Evolutionary conservation across 2,888 invertebrate genomes (phyloP).

Genomic region (Tetranychus piercei): DNA sequence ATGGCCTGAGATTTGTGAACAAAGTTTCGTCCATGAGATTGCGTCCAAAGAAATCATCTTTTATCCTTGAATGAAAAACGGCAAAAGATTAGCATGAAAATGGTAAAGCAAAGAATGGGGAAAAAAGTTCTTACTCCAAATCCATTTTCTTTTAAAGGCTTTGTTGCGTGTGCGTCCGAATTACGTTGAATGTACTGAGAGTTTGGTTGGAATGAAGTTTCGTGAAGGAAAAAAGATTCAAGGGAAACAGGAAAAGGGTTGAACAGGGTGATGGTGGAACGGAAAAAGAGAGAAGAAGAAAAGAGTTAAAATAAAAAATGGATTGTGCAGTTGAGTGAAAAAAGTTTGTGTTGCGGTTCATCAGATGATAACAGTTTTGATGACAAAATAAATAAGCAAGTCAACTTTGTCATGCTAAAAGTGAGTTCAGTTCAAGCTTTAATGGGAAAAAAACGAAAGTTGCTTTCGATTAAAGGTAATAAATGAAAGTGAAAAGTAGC

Average conservation of each 20-base stretch:
- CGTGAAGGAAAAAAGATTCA: neutral
- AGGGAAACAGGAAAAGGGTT: neutral
- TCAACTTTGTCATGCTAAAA: no score
- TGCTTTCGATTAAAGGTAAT: no score
- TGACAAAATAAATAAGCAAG: no score
- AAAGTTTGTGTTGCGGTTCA: no score
- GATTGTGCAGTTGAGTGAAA: no score
- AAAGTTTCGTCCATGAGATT: no score
- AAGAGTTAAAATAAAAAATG: neutral
- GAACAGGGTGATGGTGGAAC: neutral
- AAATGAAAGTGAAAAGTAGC: no score
- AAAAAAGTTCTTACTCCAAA: neutral
- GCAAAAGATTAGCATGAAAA: neutral
- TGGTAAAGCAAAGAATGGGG: no score
- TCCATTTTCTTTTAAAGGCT: neutral
- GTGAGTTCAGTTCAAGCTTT: no score
- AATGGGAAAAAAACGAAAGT: no score
- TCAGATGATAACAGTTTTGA: no score
- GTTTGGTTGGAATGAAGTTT: neutral
- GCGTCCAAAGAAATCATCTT: neutral
- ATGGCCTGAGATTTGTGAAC: no score
- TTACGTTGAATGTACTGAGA: neutral
- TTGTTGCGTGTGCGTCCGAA: neutral
- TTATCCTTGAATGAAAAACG: neutral
- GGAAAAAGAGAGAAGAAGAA: neutral